These are phyloP conservation scores for Hafferia zeledoni DNA, from an alignment of 2,797 vertebrate species.

Conservation along the genomic window DNA sequence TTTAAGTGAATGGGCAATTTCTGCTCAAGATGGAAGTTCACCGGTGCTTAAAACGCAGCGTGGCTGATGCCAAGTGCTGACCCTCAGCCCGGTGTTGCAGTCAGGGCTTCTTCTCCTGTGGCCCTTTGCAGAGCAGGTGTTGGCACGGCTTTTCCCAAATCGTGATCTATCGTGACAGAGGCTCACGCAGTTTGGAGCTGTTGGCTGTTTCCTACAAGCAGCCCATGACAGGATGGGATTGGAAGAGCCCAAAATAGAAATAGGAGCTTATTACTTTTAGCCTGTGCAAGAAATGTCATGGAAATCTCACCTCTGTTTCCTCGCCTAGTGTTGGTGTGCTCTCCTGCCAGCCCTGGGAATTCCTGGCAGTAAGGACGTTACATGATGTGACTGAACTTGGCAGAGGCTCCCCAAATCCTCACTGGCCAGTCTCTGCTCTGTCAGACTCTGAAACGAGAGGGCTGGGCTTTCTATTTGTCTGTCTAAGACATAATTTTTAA, in stretches of 20 bases:
- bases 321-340: background rate
- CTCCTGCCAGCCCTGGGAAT: background rate
- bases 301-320: background rate
- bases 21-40: background rate
- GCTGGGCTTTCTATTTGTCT: background rate
- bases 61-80: accelerated
- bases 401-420: background rate
- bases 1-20: conserved; percentile 37
- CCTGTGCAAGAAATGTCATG: background rate
- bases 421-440: background rate
- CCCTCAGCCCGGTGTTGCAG: background rate
- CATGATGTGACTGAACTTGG: background rate
- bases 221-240: background rate
- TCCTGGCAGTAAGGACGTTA: background rate
- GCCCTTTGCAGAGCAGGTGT: background rate
- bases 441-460: accelerated
- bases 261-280: background rate
- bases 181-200: background rate
- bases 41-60: background rate
- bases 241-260: background rate
- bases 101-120: background rate
- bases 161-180: accelerated
- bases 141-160: background rate
- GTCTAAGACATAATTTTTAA: background rate
- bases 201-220: background rate